Percentiles rank a stretch among this genome's conserved stretches.
Conservation (phyloP, 2,113 vertebrate species). For the Amphiprion ocellaris region DNA sequence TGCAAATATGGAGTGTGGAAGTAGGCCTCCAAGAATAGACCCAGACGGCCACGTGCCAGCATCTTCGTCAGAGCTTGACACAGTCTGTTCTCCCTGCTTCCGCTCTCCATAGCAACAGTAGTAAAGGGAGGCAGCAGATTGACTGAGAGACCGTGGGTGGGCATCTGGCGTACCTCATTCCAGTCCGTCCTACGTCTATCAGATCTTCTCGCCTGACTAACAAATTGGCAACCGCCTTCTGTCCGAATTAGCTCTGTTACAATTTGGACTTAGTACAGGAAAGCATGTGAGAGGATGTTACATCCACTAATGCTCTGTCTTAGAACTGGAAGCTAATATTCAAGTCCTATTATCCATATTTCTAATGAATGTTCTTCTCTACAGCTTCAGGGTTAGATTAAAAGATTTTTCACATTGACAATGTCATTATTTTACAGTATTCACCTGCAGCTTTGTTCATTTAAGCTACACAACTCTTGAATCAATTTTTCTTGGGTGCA, state of each 20-base stretch:
- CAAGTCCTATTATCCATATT: no score
- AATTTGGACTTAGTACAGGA: constrained; percentile 21
- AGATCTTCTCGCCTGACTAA: constrained; percentile 59
- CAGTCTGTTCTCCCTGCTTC: constrained; percentile 70
- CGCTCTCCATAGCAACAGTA: constrained; percentile 77
- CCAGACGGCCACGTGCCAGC: constrained; percentile 73
- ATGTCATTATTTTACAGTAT: not conserved
- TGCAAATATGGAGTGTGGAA: constrained; percentile 80
- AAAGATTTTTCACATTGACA: not conserved
- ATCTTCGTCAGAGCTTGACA: constrained; percentile 75
- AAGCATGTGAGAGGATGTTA: constrained; percentile 16
- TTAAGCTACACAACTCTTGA: not conserved
- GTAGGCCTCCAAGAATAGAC: constrained; percentile 76
- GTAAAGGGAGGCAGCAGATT: constrained; percentile 76
- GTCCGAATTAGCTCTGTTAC: constrained; percentile 38
- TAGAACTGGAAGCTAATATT: not conserved
- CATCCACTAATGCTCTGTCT: not conserved
- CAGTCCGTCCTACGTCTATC: constrained; percentile 64
- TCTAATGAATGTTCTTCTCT: no score
- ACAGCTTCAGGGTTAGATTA: not conserved
- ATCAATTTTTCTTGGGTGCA: no score
- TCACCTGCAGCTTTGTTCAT: not conserved
- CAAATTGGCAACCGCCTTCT: constrained; percentile 39
- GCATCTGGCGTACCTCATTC: constrained; percentile 63
- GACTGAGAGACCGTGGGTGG: constrained; percentile 83